Base-by-base conservation (phyloP, 2,113 vertebrate species). In the Vireo altiloquus region DNA sequence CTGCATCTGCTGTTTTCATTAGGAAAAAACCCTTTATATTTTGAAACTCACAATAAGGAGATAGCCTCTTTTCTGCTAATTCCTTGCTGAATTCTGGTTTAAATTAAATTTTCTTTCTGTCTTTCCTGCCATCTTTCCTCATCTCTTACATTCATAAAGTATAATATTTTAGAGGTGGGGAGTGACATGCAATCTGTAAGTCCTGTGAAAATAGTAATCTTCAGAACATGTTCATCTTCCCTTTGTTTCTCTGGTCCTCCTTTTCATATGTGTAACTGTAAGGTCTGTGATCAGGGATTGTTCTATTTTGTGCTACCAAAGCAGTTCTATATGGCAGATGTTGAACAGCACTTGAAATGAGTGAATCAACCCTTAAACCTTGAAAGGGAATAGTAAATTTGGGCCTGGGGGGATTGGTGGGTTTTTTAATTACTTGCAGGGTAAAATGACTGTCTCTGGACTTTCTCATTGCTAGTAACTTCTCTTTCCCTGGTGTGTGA, bases 1-100 rank as follows among this genome's bases (percentile, higher is more conserved):
- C 31, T 65, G 27, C 39, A 63, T 63, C 56, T 79, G 15, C 37
- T 93, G 25, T 63, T 70, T 74, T 81, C 10, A 1, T 35, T 59
- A 27, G 24, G 4, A 6, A 46, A 31, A 60, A 75, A 53, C 2
- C 0, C 1, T 7, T 15, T 24, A 2, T 14, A 30, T 89, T 68
- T 30, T 65, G 39, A 63, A 92, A 75, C 11, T 74, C 66, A n/a
- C 4, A 76, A 31, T 52, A 82, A 68, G 27, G 61, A 92, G 16
- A 64, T 39, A 82, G 10, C 42, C 9, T 76, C 35, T 79, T 72
- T 60, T 88, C 49, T 88, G 63, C 88, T 80, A 94, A 57, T 69
- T 92, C 40, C 25, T 49, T 86, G 54, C 71, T 83, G 46, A 83
- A 77, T 74, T 88, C 70, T 82, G 33, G 7, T 83, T 88, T 77